Percentiles rank a stretch among this genome's conserved stretches.
These are phyloP conservation scores for Leucosticte australis DNA, from an alignment of 2,113 vertebrate genomes.

Conservation along the genomic window DNA sequence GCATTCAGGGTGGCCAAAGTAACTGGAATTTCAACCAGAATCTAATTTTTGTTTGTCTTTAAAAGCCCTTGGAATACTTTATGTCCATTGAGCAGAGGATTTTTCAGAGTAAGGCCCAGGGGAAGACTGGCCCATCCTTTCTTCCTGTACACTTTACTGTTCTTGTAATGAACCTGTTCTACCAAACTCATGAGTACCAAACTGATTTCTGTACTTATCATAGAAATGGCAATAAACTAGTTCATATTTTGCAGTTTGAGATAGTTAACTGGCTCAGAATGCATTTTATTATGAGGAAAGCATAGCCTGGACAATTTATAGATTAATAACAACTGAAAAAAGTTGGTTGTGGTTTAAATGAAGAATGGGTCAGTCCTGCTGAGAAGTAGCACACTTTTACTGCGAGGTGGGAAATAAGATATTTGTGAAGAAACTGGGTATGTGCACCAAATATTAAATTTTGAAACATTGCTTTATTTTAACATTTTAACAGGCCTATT, in stretches of 20 bases:
- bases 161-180: not conserved
- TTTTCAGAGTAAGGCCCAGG: not conserved
- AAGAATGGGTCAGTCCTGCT: not conserved
- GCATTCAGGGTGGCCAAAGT: not conserved
- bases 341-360: not conserved
- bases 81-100: not conserved
- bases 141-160: not conserved
- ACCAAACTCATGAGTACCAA: not conserved
- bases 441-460: not conserved
- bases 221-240: not conserved
- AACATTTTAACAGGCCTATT: not conserved
- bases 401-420: not conserved
- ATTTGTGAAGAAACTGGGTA: not conserved
- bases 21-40: not conserved
- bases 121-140: not conserved
- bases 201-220: not conserved
- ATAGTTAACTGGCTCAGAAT: not conserved
- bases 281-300: not conserved
- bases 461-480: not conserved
- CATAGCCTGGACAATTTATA: not conserved
- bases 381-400: not conserved
- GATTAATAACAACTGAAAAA: not conserved
- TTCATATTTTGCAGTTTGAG: not conserved
- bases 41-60: not conserved
- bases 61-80: not conserved